Evolutionary conservation across 2,113 vertebrate species (phyloP).

Genomic region (Oriolus oriolus): DNA sequence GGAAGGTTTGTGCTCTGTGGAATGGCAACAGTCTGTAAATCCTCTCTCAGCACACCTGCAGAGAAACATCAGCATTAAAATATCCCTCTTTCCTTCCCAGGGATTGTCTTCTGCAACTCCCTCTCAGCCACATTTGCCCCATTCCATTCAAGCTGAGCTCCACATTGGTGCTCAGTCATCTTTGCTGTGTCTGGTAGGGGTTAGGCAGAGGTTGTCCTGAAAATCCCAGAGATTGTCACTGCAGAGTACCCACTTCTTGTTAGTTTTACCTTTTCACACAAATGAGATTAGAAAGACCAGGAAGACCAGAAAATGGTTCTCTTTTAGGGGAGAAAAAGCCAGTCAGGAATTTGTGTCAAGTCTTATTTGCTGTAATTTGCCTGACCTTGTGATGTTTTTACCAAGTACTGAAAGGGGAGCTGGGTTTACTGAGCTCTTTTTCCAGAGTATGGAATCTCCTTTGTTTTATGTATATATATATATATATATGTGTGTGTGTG

Average conservation of each 20-base stretch:
- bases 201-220: not conserved
- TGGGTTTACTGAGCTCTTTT: not conserved
- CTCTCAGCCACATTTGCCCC: accelerated
- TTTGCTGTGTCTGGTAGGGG: not conserved
- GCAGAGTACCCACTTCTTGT: not conserved
- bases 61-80: not conserved
- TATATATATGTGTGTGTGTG: accelerated
- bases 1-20: not conserved
- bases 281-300: not conserved
- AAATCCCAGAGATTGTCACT: not conserved
- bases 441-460: not conserved
- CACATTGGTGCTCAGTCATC: not conserved
- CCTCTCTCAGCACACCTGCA: too few relatives aligned
- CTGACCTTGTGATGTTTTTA: not conserved
- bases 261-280: not conserved
- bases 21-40: not conserved
- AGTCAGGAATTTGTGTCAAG: not conserved
- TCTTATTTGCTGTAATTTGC: not conserved
- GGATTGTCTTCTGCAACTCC: not conserved
- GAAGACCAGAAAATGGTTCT: not conserved
- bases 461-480: not conserved
- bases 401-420: not conserved
- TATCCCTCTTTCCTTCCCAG: not conserved
- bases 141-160: not conserved
- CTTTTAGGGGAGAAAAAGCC: not conserved